phyloP scores from a whole-genome alignment of 1,140 invertebrate genomes.

The Gyrodactylus salaris region DNA sequence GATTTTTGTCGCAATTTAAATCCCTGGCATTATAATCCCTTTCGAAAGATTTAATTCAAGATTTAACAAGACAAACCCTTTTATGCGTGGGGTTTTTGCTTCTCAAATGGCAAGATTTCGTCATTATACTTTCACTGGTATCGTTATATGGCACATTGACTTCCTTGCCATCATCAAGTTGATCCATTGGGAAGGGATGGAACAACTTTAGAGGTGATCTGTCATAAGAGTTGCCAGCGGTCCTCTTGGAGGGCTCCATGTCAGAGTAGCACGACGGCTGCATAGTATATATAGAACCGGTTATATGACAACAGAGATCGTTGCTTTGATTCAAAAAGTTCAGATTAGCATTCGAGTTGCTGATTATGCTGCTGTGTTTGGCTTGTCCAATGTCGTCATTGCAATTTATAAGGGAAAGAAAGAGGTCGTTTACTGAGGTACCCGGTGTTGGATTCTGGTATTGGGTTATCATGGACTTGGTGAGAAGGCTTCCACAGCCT shows the following conservation, averaged over 20 bases:
- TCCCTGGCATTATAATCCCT: too few species aligned
- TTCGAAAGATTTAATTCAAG: too few species aligned
- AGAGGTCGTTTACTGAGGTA: background rate
- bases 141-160: too few species aligned
- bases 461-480: background rate
- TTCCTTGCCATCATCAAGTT: too few species aligned
- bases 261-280: background rate
- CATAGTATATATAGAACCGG: background rate
- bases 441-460: background rate
- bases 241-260: background rate
- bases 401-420: background rate
- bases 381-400: background rate
- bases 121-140: too few species aligned
- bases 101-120: too few species aligned
- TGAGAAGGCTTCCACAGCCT: background rate
- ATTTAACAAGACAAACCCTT: too few species aligned
- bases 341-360: background rate
- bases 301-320: background rate
- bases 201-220: background rate
- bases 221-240: background rate
- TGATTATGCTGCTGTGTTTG: too few species aligned
- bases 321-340: background rate
- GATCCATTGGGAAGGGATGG: background rate
- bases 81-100: too few species aligned
- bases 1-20: too few species aligned